Conservation (phyloP, 2,888 invertebrate genomes). For the Xanthorhoe designata region DNA sequence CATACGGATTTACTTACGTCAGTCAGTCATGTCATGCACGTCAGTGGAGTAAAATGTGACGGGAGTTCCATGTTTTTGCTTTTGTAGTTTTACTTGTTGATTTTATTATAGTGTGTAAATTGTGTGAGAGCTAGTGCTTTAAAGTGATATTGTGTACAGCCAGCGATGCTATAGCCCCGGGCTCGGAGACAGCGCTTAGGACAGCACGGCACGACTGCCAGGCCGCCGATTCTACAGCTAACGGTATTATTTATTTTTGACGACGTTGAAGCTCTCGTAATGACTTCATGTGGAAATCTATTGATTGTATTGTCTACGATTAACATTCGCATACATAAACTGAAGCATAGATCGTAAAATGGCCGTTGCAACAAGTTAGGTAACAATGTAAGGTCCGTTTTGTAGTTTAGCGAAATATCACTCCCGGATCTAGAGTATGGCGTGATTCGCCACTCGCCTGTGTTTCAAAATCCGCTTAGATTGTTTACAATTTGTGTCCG, state of each 20-base stretch:
- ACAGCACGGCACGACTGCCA: constrained; percentile 55
- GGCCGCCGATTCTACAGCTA: constrained; percentile 73
- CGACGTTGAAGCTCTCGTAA: constrained; percentile 71
- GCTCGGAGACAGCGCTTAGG: constrained; percentile 52
- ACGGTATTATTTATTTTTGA: constrained; percentile 81
- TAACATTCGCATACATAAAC: constrained; percentile 8
- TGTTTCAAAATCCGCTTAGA: constrained; percentile 14
- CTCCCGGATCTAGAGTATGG: constrained; percentile 36
- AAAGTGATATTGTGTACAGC: constrained; percentile 52
- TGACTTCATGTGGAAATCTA: constrained; percentile 53
- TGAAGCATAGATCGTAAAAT: background rate
- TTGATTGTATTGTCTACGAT: constrained; percentile 42
- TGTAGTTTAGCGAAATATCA: constrained; percentile 3
- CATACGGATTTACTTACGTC: background rate
- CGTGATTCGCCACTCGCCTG: constrained; percentile 27
- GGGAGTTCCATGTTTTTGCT: constrained; percentile 71
- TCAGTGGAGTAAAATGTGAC: constrained; percentile 88
- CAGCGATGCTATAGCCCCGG: constrained; percentile 69
- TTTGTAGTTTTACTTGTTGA: constrained; percentile 80
- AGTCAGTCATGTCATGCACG: constrained; percentile 71
- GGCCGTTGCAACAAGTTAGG: background rate
- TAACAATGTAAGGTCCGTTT: background rate
- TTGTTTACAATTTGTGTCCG: constrained; percentile 31
- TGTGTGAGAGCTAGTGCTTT: constrained; percentile 65
- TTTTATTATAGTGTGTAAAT: constrained; percentile 70